These are phyloP conservation scores for Chaetodon auriga DNA, from an alignment of 2,113 vertebrate species.

Conservation along the genomic window DNA sequence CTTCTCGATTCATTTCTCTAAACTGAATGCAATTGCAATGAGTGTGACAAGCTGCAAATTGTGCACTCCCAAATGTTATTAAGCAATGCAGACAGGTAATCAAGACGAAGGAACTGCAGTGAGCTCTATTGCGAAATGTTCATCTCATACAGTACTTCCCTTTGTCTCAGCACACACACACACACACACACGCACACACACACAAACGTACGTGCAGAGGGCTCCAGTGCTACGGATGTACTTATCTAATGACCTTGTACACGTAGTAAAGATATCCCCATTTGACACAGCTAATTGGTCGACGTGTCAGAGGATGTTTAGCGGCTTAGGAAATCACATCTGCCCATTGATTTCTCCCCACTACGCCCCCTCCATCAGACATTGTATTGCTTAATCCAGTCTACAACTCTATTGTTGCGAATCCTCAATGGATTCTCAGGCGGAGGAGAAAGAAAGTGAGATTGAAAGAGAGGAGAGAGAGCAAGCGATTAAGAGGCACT, in stretches of 20 bases:
- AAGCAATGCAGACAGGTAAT: slow-evolving; percentile 63
- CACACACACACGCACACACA: slow-evolving; percentile 7
- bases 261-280: slow-evolving; percentile 73
- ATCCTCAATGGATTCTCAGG: slow-evolving; percentile 71
- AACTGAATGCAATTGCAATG: slow-evolving; percentile 42
- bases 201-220: neutral
- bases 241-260: slow-evolving; percentile 79
- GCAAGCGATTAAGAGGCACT: slow-evolving; percentile 70
- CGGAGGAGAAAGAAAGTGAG: slow-evolving; percentile 46
- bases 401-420: slow-evolving; percentile 78
- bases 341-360: slow-evolving; percentile 76
- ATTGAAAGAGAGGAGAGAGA: slow-evolving; percentile 52
- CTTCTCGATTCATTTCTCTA: slow-evolving; percentile 52
- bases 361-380: slow-evolving; percentile 68
- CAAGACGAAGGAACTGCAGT: slow-evolving; percentile 43
- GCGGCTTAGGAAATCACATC: slow-evolving; percentile 82
- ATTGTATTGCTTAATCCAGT: slow-evolving; percentile 80
- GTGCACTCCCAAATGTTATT: slow-evolving; percentile 61
- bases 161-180: slow-evolving; percentile 30
- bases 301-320: slow-evolving; percentile 78
- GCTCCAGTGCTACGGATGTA: slow-evolving; percentile 19
- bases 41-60: slow-evolving; percentile 66
- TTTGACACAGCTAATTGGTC: slow-evolving; percentile 80
- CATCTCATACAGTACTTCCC: slow-evolving; percentile 14
- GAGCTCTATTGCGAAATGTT: slow-evolving; percentile 39